These are phyloP conservation scores for Cygnus olor DNA, from an alignment of 2,797 vertebrate species.

Conservation along the genomic window DNA sequence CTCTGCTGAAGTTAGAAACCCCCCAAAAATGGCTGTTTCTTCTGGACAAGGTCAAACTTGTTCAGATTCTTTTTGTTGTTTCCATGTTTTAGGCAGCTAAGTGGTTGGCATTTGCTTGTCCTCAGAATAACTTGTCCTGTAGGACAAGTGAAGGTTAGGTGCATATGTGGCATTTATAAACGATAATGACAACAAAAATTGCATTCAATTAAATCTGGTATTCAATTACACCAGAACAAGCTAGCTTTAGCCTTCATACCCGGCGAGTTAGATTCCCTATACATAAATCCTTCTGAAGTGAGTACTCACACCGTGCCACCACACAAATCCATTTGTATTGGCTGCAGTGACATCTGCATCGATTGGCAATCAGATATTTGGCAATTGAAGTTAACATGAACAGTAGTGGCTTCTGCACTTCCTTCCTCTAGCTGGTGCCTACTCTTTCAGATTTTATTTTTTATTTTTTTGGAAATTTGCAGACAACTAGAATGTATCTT, in stretches of 20 bases:
- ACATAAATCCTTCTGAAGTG: background rate
- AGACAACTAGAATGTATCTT: background rate
- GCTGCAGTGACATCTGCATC: background rate
- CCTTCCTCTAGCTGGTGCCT: background rate
- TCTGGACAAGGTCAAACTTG: background rate
- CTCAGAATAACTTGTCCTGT: background rate
- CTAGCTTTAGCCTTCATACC: background rate
- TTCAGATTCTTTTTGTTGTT: background rate
- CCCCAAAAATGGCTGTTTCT: slow-evolving; percentile 5
- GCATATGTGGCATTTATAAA: background rate
- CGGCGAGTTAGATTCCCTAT: background rate
- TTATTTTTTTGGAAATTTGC: background rate
- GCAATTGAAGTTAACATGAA: background rate
- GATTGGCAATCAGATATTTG: background rate
- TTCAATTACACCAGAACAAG: background rate
- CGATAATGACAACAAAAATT: too few species aligned
- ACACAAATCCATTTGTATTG: background rate
- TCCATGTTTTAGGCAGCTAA: background rate
- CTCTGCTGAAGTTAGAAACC: background rate
- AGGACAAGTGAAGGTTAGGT: background rate
- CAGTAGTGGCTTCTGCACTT: background rate
- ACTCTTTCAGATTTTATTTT: background rate
- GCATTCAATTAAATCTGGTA: background rate
- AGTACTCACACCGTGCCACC: background rate
- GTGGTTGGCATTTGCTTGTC: background rate